Base-by-base conservation (phyloP, 2,888 invertebrate genomes). In the Xylota segnis region DNA sequence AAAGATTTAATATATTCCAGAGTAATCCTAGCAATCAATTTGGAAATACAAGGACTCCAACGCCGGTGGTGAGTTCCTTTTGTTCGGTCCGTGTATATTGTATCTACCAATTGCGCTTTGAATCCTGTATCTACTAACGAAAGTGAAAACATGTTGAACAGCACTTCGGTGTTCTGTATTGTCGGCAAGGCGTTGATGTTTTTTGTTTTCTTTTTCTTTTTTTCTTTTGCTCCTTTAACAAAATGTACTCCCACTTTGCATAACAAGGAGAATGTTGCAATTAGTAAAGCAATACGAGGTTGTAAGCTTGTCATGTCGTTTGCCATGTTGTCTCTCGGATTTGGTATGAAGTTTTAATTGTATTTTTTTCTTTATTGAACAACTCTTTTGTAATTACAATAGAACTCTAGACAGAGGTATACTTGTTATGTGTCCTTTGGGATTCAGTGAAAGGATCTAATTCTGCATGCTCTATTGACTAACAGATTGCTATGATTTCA, bases 11-110 rank as follows among this genome's bases (percentile, higher is more conserved):
- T 83, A 72, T 71, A 72, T 83, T 77, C 66, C 54, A 27, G 18
- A 59, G 56, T 83, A 66, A 83, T 83, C 77, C 83, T 83, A 66
- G 77, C 83, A 72, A 83, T 77, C 72, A 77, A 72, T 77, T 83
- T 66, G 65, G 12, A 83, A 71, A 52, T 72, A 70, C 59, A 77
- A 18, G 66, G 54, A 59, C 45, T 68, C 50, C 45, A 37, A 76
- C 66, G 29, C 40, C 16, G 16, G 18, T 29, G 16, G 18, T 29
- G 61, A 52, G 27, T 61, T 58, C 59, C 61, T 50, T 61, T 52
- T 59, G 50, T 72, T 61, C 27, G 27, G 47, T 47, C 12, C 29
- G 63, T 47, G 71, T 14, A 70, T 34, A 23, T 12, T 58, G 59
- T 74, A 32, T 59, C 71, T 52, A 52, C 27, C 37, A 50, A 65